A percentile compares a stretch with the other conserved stretches of the same genome.
These are phyloP conservation scores for Paralvinella palmiformis DNA, from an alignment of 1,140 invertebrate species.

Conservation along the genomic window DNA sequence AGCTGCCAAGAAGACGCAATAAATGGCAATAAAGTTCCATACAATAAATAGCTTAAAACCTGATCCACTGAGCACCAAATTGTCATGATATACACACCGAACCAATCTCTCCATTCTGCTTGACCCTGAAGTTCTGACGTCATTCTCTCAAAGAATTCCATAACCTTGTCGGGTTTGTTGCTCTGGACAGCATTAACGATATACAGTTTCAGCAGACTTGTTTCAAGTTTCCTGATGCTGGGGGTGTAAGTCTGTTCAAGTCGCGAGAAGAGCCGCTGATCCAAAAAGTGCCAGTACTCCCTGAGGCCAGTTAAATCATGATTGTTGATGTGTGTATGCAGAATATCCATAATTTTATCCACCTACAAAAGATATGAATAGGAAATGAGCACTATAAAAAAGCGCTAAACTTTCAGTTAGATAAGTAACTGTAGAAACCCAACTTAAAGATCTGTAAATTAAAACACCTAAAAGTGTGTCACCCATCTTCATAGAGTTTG, in stretches of 20 bases:
- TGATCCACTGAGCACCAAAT: slow-evolving; percentile 1
- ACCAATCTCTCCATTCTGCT: slow-evolving; percentile 94
- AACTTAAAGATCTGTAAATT: no score
- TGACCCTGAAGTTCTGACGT: slow-evolving; percentile 79
- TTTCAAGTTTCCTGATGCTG: slow-evolving; percentile 79
- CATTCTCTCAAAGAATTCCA: slow-evolving; percentile 84
- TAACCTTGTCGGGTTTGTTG: slow-evolving; percentile 75
- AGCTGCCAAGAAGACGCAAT: slow-evolving; percentile 11
- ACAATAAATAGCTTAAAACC: slow-evolving; percentile 3
- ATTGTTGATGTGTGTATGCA: slow-evolving; percentile 68
- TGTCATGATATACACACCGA: slow-evolving; percentile 63
- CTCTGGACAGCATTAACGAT: slow-evolving; percentile 76
- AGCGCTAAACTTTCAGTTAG: no score
- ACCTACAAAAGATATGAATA: slow-evolving; percentile 58
- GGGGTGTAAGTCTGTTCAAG: slow-evolving; percentile 75
- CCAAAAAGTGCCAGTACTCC: slow-evolving; percentile 82
- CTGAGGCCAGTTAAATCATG: slow-evolving; percentile 71
- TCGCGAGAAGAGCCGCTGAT: slow-evolving; percentile 76
- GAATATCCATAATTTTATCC: slow-evolving; percentile 83
- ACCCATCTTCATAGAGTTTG: no score
- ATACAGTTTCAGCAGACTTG: slow-evolving; percentile 82
- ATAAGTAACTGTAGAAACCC: no score
- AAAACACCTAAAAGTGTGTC: no score
- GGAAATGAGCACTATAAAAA: no score
- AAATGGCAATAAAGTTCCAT: no score